Conservation (phyloP, 2,797 vertebrate genomes). For the Tympanoctomys barrerae region DNA sequence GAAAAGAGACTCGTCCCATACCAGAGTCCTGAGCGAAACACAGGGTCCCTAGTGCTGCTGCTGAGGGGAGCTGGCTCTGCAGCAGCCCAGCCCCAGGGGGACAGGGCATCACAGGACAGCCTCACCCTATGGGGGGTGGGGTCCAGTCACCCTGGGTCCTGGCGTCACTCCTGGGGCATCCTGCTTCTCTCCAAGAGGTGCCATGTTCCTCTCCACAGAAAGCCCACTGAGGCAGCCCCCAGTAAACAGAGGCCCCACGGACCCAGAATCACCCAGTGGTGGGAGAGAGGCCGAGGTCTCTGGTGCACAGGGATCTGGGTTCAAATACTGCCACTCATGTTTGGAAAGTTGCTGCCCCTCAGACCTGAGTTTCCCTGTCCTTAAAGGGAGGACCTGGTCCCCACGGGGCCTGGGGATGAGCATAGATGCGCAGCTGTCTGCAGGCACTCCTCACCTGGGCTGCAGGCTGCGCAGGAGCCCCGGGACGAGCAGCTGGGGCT, state of each 20-base stretch:
- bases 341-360: not conserved
- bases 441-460: not conserved
- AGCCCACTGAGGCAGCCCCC: not conserved
- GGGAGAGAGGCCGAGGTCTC: not conserved
- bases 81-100: not conserved
- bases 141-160: not conserved
- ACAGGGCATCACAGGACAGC: not conserved
- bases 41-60: not conserved
- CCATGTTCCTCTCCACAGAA: not conserved
- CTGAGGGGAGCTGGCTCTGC: not conserved
- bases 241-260: not conserved
- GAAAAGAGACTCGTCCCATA: not conserved
- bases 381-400: not conserved
- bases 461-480: not conserved
- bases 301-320: not conserved
- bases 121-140: too few species aligned
- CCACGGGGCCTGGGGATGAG: not conserved
- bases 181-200: not conserved
- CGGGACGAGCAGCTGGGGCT: too few species aligned
- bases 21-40: not conserved
- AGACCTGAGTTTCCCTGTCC: not conserved
- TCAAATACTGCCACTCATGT: not conserved
- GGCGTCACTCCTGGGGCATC: not conserved
- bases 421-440: not conserved
- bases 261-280: not conserved